Percentiles rank a stretch among this genome's conserved stretches.
Conservation (phyloP, 1,140 invertebrate genomes). For the Drosophila lacertosa region DNA sequence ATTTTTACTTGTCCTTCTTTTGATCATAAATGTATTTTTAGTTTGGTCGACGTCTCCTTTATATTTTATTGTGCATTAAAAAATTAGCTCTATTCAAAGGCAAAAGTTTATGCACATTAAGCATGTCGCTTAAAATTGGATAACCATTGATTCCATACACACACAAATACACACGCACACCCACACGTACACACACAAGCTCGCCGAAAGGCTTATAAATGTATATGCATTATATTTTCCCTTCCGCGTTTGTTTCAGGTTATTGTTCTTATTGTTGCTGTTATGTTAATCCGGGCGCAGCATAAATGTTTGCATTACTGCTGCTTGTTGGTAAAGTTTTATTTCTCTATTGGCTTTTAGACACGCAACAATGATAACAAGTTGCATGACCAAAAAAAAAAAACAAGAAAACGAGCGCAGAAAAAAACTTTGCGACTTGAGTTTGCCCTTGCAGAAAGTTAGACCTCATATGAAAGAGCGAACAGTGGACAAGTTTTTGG, state of each 20-base stretch:
- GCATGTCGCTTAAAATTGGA: constrained; percentile 47
- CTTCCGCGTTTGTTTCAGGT: constrained; percentile 34
- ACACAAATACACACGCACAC: constrained; percentile 17
- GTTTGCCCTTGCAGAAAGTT: constrained; percentile 49
- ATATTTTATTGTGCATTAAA: constrained; percentile 44
- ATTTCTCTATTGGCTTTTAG: constrained; percentile 76
- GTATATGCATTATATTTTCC: constrained; percentile 28
- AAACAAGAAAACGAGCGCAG: constrained; percentile 14
- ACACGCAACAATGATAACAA: constrained; percentile 82
- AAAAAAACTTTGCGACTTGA: constrained; percentile 49
- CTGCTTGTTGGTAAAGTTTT: constrained; percentile 68
- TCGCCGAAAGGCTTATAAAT: constrained; percentile 9
- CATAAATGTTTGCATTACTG: constrained; percentile 68
- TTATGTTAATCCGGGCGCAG: constrained; percentile 68
- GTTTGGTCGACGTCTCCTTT: too few relatives aligned
- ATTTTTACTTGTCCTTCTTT: too few relatives aligned
- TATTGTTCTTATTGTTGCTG: constrained; percentile 30
- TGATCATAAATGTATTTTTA: too few relatives aligned
- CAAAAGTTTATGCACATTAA: constrained; percentile 57
- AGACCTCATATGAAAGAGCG: constrained; percentile 50
- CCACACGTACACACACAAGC: constrained; percentile 8
- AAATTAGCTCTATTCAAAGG: constrained; percentile 18
- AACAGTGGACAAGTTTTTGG: neutral
- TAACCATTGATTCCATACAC: constrained; percentile 65
- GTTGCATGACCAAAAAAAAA: constrained; percentile 59